Base-by-base conservation (phyloP, 2,113 vertebrate genomes). In the Ictalurus furcatus region DNA sequence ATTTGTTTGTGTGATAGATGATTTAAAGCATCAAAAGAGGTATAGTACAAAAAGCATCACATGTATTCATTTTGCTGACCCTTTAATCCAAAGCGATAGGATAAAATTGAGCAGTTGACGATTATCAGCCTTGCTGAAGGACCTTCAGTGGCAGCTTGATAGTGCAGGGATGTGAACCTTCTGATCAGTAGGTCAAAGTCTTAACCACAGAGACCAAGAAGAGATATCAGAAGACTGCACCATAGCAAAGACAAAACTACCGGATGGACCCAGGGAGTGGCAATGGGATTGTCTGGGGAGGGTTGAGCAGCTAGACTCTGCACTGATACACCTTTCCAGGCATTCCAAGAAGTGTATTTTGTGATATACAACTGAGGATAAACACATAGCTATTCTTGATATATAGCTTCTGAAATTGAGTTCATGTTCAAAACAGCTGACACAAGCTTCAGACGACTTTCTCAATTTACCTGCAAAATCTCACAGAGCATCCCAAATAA, bases 351-450 rank as follows among this genome's bases (percentile, higher is more conserved):
- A 37, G 1, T 44, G 12, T 67, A 44, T n/a, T 25, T 19, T 84
- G 6, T 84, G 13, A 84, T 40, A 12, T 8, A 9, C 19, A 61
- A 19, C 28, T 83, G 17, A 76, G 48, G 19, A 76, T 76, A 19
- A 71, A 34, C 69, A 71, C 69, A 40, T 7, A 2, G 30, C 30
- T 21, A 8, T 73, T 73, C 34, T 76, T 76, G 25, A 40, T 23
- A 40, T 7, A 40, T 74, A 76, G 21, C 21, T 76, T 25, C 73
- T 76, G 37, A 76, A 76, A 48, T 76, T 23, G 40, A 76, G 30
- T 73, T 73, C 34, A 73, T 73, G 73, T 76, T 76, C 73, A 76
- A 48, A 76, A 76, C 19, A 76, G 21, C 21, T 76, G 73, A 48
- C 23, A 25, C 21, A 25, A 48, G 73, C 40, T 25, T 19, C 73